Evolutionary conservation across 2,888 invertebrate genomes (phyloP), one percentile per base, ranked within the genome.

Genomic region (Himalopsyche tibetana): DNA sequence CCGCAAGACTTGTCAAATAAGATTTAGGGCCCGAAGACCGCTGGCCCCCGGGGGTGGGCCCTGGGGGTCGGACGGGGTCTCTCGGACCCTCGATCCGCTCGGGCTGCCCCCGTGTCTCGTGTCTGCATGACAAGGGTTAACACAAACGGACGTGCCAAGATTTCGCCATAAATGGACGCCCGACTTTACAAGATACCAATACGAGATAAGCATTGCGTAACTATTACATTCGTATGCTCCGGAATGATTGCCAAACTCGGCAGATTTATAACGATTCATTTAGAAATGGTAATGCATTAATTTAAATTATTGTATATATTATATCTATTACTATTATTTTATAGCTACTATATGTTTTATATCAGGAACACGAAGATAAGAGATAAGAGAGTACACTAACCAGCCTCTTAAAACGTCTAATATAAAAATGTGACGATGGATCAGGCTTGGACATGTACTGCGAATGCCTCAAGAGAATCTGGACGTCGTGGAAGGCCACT

Each of bases 81-180:
- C 51, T 55, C 86, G 87, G 88, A 87, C 88, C 84, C 56, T 82
- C 81, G 80, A 42, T 36, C 82, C 45, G 45, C 45, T 45, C 45
- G 45, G 45, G 45, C 45, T 79, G 81, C 82, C 56, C 56, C 56
- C 56, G 56, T 56, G 56, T 56, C 56, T 56, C 56, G 56, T 19
- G 56, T 56, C 56, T 19, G 83, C 80, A 85, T 88, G 88, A 88
- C 88, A 87, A 88, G 88, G 88, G 88, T 88, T 88, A 88, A 87
- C 88, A 87, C 87, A 88, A 87, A 88, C 86, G 88, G 88, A 88
- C 88, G 88, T 88, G 88, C 88, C 88, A 88, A 87, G 87, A 88
- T 88, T 88, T 85, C 82, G 82, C 56, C 56, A 56, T 56, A 56
- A 56, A 56, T 56, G 56, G 56, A 56, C 56, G 56, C 56, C 56